These are phyloP conservation scores for Diachrysia chrysitis DNA, from an alignment of 2,888 invertebrate genomes.

Conservation along the genomic window DNA sequence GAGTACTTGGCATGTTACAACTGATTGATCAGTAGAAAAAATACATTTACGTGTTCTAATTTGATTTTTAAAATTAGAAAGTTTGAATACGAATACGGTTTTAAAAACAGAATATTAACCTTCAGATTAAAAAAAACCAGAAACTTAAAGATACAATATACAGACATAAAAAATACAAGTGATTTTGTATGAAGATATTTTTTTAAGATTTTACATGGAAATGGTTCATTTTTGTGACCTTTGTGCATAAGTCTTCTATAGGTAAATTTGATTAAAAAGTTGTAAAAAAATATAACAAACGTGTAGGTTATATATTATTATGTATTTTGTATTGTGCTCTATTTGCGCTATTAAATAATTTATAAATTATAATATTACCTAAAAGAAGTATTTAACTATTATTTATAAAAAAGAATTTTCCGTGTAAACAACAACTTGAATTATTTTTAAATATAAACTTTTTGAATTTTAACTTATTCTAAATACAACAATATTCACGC, in stretches of 20 bases:
- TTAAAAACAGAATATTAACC: background rate
- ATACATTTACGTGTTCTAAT: slow-evolving; percentile 11
- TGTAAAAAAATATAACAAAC: slow-evolving; percentile 37
- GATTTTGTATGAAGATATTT: slow-evolving; percentile 22
- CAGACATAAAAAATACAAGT: slow-evolving; percentile 6
- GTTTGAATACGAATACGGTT: background rate
- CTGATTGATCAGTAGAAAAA: slow-evolving; percentile 23
- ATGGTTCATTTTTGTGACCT: slow-evolving; percentile 22
- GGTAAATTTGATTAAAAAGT: slow-evolving; percentile 33
- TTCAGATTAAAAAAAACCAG: background rate
- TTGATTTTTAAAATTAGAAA: background rate
- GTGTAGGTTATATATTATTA: slow-evolving; percentile 15
- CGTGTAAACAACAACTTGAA: slow-evolving; percentile 33
- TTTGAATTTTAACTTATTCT: slow-evolving; percentile 44
- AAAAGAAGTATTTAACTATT: slow-evolving; percentile 8
- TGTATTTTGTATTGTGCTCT: slow-evolving; percentile 24
- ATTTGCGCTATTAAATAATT: slow-evolving; percentile 20
- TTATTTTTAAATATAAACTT: slow-evolving; percentile 22
- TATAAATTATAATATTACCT: background rate
- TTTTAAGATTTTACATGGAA: slow-evolving; percentile 50
- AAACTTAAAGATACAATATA: slow-evolving; percentile 4
- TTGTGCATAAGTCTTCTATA: slow-evolving; percentile 45
- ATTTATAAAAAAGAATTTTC: slow-evolving; percentile 17
- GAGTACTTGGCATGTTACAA: slow-evolving; percentile 13
- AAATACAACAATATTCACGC: slow-evolving; percentile 57